These are phyloP conservation scores for Trachurus trachurus DNA, from an alignment of 2,797 vertebrate genomes.

Conservation along the genomic window DNA sequence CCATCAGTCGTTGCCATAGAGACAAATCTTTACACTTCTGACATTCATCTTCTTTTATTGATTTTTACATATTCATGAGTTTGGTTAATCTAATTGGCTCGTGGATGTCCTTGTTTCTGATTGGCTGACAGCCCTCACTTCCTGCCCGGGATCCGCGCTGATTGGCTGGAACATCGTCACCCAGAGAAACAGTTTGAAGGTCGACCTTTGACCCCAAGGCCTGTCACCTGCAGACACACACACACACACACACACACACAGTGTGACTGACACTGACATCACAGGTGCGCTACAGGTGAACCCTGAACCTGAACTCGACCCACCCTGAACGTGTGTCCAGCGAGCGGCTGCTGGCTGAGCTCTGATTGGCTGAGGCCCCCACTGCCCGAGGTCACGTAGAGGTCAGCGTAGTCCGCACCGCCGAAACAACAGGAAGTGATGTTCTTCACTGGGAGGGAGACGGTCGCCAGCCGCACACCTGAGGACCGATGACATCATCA, in stretches of 20 bases:
- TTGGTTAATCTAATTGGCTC: not conserved
- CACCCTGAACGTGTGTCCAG: constrained; percentile 93
- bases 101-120: not conserved
- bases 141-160: constrained; percentile 1
- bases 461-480: constrained; percentile 92
- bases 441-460: constrained; percentile 89
- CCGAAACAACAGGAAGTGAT: constrained; percentile 96
- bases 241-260: not conserved
- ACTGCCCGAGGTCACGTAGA: constrained; percentile 92
- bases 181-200: constrained; percentile 85
- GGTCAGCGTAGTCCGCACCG: constrained; percentile 92
- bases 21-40: too few species aligned
- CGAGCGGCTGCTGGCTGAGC: constrained; percentile 85
- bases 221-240: constrained; percentile 82
- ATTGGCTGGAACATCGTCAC: constrained; percentile 64
- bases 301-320: not conserved
- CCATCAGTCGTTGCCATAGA: too few species aligned
- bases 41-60: not conserved
- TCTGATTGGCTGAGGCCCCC: constrained; percentile 84
- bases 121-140: constrained; percentile 1
- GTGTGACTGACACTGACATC: not conserved
- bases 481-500: not conserved
- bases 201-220: constrained; percentile 90
- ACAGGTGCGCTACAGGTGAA: not conserved
- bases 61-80: not conserved